These are phyloP conservation scores for Oophaga sylvatica DNA, from an alignment of 2,797 vertebrate genomes.

Conservation along the genomic window DNA sequence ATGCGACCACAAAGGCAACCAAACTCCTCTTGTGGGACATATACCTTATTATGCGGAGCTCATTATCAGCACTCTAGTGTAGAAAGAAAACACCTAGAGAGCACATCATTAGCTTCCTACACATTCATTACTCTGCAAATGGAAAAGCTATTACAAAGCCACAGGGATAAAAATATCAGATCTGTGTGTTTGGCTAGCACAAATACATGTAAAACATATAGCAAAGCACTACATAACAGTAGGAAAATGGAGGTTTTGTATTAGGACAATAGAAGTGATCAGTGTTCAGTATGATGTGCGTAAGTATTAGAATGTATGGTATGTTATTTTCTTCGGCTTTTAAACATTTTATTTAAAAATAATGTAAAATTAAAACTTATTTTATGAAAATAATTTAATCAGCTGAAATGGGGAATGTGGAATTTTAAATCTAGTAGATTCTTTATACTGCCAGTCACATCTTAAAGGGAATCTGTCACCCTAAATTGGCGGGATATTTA, in stretches of 20 bases:
- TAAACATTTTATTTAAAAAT: background rate
- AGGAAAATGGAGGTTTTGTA: background rate
- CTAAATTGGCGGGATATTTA: too few species aligned
- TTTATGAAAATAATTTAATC: background rate
- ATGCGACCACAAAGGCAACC: constrained; percentile 84
- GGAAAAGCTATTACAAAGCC: constrained; percentile 71
- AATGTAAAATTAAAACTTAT: background rate
- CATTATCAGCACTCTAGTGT: constrained; percentile 85
- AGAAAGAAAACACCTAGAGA: constrained; percentile 84
- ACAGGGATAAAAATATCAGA: constrained; percentile 54
- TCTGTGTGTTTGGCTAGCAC: constrained; percentile 42
- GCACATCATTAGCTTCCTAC: constrained; percentile 83
- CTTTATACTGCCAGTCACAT: too few species aligned
- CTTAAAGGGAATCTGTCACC: too few species aligned
- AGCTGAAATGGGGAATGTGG: too few species aligned
- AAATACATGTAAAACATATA: constrained; percentile 45
- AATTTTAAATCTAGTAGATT: too few species aligned
- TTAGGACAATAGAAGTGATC: background rate
- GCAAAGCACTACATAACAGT: constrained; percentile 32
- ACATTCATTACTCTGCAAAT: constrained; percentile 78
- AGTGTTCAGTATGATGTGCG: background rate
- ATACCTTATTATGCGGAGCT: constrained; percentile 84
- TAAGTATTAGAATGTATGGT: background rate
- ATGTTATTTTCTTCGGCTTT: too few species aligned
- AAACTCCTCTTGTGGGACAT: constrained; percentile 87